These are phyloP conservation scores for Thamnophis elegans DNA, from an alignment of 2,797 vertebrate genomes.

Conservation along the genomic window DNA sequence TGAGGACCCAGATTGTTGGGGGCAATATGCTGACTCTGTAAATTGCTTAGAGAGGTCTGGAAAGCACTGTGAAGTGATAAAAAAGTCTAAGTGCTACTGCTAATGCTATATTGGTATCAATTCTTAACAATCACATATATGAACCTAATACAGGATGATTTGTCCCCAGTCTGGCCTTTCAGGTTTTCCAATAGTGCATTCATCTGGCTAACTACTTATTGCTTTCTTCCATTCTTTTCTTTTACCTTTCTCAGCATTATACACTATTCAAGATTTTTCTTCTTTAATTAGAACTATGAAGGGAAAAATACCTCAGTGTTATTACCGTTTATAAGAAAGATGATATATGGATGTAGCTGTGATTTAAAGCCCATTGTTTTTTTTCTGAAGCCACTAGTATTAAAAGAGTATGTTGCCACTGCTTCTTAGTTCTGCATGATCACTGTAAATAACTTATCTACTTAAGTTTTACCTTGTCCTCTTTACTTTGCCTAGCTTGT, in stretches of 20 bases:
- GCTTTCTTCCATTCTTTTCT: neutral
- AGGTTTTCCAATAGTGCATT: neutral
- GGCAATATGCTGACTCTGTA: too few relatives aligned
- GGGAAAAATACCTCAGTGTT: rapidly evolving
- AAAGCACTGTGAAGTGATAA: neutral
- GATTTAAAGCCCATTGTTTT: constrained; percentile 2
- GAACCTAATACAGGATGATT: neutral
- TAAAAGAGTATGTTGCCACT: neutral
- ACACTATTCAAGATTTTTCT: neutral
- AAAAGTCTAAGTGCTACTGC: neutral
- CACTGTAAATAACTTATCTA: constrained; percentile 62
- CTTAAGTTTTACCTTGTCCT: constrained; percentile 72
- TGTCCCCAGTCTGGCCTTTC: neutral
- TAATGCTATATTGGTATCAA: neutral
- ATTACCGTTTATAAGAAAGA: constrained; percentile 6
- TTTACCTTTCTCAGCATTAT: neutral
- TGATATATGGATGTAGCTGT: neutral
- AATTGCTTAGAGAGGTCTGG: too few relatives aligned
- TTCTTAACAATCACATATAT: neutral
- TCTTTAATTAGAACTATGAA: neutral
- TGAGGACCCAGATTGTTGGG: too few relatives aligned
- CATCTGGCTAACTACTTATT: neutral
- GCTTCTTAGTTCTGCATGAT: constrained; percentile 55
- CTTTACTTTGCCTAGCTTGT: constrained; percentile 64
- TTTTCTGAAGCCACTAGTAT: constrained; percentile 21